phyloP scores from a whole-genome alignment of 2,797 vertebrate genomes.

The Melanotaenia nigrans region DNA sequence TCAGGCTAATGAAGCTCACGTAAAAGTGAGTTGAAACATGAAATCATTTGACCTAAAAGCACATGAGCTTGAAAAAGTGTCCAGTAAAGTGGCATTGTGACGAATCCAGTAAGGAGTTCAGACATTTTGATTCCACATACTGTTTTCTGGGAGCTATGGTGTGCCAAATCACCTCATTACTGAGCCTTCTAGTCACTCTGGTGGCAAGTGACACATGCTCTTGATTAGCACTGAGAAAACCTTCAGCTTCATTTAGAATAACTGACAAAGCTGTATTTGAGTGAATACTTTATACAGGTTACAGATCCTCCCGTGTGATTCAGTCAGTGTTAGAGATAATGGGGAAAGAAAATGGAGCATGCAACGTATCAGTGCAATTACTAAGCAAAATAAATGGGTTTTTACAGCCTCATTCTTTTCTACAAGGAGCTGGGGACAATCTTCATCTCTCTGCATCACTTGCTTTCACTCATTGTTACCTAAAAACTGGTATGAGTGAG shows the following conservation, averaged over 20 bases:
- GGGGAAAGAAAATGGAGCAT: constrained; percentile 34
- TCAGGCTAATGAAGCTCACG: not conserved
- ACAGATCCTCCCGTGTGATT: constrained; percentile 14
- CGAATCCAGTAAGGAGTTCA: constrained; percentile 24
- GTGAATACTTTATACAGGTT: constrained; percentile 15
- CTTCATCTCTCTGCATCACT: not conserved
- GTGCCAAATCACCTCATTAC: constrained; percentile 52
- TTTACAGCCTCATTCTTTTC: constrained; percentile 5
- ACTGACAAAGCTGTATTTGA: constrained; percentile 24
- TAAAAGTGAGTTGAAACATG: not conserved
- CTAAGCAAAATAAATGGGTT: constrained; percentile 26
- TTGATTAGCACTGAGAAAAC: constrained; percentile 47
- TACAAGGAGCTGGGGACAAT: constrained; percentile 1
- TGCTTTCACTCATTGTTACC: constrained; percentile 3
- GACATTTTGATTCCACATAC: constrained; percentile 27
- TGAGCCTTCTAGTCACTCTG: constrained; percentile 32
- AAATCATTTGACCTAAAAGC: not conserved
- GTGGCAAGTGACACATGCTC: constrained; percentile 48
- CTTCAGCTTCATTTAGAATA: constrained; percentile 41
- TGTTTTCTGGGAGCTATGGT: constrained; percentile 32
- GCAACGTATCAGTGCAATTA: constrained; percentile 5
- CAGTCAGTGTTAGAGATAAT: constrained; percentile 19
- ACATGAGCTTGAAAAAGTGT: not conserved
- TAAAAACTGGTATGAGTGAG: constrained; percentile 12
- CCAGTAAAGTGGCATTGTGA: constrained; percentile 22